Conservation (phyloP, 2,797 vertebrate species). For the Decapterus maruadsi region DNA sequence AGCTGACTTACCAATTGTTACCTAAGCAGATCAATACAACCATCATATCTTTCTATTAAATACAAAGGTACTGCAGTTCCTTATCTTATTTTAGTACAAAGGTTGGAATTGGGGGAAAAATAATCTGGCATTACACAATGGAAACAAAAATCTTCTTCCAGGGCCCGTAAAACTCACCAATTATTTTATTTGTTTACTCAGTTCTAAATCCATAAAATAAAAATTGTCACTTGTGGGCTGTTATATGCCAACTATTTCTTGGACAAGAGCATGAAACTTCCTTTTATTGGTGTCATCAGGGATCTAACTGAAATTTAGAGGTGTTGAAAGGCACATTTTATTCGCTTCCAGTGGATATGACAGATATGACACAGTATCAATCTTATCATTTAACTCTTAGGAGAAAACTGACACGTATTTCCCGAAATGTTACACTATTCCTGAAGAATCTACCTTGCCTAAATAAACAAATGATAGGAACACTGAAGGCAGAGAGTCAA, state of each 20-base stretch:
- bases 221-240: background rate
- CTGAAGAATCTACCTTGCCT: background rate
- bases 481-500: background rate
- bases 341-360: no score
- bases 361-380: background rate
- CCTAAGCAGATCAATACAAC: background rate
- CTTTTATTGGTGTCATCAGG: background rate
- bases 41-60: background rate
- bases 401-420: background rate
- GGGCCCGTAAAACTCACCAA: background rate
- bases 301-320: background rate
- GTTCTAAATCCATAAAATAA: background rate
- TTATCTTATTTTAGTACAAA: background rate
- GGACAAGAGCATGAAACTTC: background rate
- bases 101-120: background rate
- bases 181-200: background rate
- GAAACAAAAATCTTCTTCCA: background rate
- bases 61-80: background rate
- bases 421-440: background rate
- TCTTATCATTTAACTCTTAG: no score
- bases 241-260: background rate
- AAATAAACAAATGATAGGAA: background rate
- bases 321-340: background rate
- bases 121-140: background rate
- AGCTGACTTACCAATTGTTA: background rate